Evolutionary conservation across 2,888 invertebrate species (phyloP).

Genomic region (Parnassius glacialis): DNA sequence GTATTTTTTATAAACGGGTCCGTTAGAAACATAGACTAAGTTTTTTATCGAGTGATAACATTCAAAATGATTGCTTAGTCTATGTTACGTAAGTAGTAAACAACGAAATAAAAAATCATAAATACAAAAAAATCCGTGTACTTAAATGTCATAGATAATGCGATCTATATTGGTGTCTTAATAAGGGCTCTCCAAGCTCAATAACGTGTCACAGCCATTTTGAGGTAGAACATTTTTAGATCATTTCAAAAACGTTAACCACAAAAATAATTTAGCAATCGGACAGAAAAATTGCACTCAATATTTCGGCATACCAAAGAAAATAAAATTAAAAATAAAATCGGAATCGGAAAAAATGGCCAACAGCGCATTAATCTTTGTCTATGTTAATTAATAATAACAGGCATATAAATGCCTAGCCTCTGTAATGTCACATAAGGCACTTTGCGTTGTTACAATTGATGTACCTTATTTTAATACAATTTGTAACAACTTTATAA

Average conservation of each 20-base stretch:
- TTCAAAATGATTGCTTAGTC: slow-evolving; percentile 41
- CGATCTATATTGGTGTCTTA: slow-evolving; percentile 65
- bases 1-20: slow-evolving; percentile 54
- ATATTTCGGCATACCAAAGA: slow-evolving; percentile 3
- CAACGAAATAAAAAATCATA: slow-evolving; percentile 72
- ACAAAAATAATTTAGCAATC: background rate
- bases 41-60: slow-evolving; percentile 16
- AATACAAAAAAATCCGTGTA: slow-evolving; percentile 69
- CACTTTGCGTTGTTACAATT: slow-evolving; percentile 63
- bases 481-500: slow-evolving; percentile 20
- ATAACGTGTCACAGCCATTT: slow-evolving; percentile 65
- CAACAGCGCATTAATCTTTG: slow-evolving; percentile 63
- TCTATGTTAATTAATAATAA: slow-evolving; percentile 48
- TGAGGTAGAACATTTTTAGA: slow-evolving; percentile 34
- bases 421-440: slow-evolving; percentile 65
- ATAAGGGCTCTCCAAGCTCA: slow-evolving; percentile 42
- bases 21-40: slow-evolving; percentile 46
- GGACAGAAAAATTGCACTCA: background rate
- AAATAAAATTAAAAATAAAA: slow-evolving; percentile 13
- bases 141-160: slow-evolving; percentile 70
- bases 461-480: slow-evolving; percentile 1
- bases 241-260: slow-evolving; percentile 21
- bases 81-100: slow-evolving; percentile 63
- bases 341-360: slow-evolving; percentile 32
- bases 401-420: slow-evolving; percentile 48